Evolutionary conservation across 2,113 vertebrate species (phyloP).

Genomic region (Lamprotornis superbus): DNA sequence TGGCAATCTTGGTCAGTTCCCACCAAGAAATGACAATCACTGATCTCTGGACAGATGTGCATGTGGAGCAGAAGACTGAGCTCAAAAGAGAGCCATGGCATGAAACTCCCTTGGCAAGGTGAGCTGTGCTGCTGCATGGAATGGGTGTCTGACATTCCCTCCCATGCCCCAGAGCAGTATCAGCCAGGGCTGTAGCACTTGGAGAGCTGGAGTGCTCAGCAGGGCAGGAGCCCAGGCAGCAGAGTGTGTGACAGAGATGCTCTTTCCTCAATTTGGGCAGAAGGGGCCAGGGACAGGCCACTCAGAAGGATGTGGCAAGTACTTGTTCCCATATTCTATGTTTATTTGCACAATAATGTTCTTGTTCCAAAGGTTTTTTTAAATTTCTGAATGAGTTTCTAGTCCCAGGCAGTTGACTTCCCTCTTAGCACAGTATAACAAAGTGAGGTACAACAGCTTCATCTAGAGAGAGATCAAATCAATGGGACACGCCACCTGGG

Average conservation of each 20-base stretch:
- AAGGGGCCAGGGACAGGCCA: background rate
- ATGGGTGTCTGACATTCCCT: background rate
- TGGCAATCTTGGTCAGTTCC: background rate
- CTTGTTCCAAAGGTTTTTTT: background rate
- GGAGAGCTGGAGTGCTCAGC: background rate
- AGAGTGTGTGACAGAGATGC: background rate
- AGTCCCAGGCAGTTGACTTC: background rate
- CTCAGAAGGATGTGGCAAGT: background rate
- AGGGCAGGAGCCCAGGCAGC: background rate
- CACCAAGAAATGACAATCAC: background rate
- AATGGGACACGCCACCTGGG: background rate
- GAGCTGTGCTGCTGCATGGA: background rate
- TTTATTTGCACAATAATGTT: background rate
- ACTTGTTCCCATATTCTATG: background rate
- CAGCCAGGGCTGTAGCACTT: background rate
- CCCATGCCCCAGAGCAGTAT: fast-evolving
- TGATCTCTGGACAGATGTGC: background rate
- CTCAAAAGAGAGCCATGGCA: background rate
- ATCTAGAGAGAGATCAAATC: background rate
- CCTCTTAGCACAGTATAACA: background rate
- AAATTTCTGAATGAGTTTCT: background rate
- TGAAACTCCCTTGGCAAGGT: background rate
- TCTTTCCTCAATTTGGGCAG: background rate
- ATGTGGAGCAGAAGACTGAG: background rate
- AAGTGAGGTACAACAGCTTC: background rate